Conservation (phyloP, 2,797 vertebrate species). For the Manis javanica region DNA sequence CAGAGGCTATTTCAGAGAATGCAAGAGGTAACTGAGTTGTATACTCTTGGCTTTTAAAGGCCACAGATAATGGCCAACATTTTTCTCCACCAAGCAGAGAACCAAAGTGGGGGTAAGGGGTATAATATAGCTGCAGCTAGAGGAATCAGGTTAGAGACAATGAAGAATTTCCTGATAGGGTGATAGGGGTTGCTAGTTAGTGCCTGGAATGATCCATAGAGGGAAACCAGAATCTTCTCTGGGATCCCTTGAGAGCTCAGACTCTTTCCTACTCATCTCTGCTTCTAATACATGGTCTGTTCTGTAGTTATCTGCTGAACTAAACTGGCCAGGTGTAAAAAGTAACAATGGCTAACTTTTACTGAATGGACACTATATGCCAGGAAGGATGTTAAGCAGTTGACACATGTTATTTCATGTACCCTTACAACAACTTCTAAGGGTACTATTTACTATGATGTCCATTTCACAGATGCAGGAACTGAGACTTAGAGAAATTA, state of each 20-base stretch:
- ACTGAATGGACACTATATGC: not conserved
- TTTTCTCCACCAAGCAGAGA: not conserved
- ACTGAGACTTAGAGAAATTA: not conserved
- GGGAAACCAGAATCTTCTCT: not conserved
- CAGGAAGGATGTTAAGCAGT: not conserved
- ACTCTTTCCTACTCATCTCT: not conserved
- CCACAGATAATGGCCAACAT: not conserved
- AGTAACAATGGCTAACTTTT: not conserved
- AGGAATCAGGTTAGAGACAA: not conserved
- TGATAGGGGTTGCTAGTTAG: not conserved
- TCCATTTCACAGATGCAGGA: not conserved
- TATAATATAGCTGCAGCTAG: not conserved
- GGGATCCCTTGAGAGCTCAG: not conserved
- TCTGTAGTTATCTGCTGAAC: not conserved
- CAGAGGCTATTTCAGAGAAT: not conserved
- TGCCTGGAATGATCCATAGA: not conserved
- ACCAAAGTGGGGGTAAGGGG: not conserved
- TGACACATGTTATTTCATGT: not conserved
- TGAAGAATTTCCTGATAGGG: not conserved
- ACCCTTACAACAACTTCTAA: not conserved
- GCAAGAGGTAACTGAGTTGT: not conserved
- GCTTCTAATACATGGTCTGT: not conserved
- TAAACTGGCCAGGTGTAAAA: not conserved
- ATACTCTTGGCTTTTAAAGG: not conserved
- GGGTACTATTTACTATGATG: not conserved